phyloP scores from a whole-genome alignment of 2,888 invertebrate species.

The Mesorhabditis sp. region DNA sequence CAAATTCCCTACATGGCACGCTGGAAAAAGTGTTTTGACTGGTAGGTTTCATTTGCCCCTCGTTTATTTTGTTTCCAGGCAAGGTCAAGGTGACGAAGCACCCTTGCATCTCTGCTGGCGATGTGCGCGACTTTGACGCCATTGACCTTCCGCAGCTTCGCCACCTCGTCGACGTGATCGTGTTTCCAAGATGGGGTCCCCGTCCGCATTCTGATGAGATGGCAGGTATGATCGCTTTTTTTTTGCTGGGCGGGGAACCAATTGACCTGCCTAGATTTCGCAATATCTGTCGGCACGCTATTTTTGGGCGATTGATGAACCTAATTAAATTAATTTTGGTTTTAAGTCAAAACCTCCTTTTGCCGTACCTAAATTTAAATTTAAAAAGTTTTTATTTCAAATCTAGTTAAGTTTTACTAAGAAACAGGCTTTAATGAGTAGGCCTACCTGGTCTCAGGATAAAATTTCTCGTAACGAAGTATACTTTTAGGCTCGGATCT shows the following conservation, averaged over 20 bases:
- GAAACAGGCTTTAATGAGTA: too few species aligned
- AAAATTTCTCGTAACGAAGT: too few species aligned
- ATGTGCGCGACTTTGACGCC: conserved; percentile 56
- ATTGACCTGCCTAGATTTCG: too few species aligned
- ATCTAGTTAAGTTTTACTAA: too few species aligned
- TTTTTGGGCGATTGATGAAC: too few species aligned
- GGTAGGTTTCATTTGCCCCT: too few species aligned
- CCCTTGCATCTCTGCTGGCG: conserved; percentile 61
- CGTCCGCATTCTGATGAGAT: conserved; percentile 61
- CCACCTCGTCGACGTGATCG: conserved; percentile 58
- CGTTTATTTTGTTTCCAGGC: conserved; percentile 16
- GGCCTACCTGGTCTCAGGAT: too few species aligned
- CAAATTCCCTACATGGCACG: conserved; percentile 12
- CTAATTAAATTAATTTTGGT: not conserved
- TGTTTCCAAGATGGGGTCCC: conserved; percentile 58
- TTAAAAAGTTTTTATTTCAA: too few species aligned
- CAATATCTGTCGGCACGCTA: too few species aligned
- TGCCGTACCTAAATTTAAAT: too few species aligned
- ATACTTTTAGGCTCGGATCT: conserved; percentile 57
- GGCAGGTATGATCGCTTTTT: conserved; percentile 46
- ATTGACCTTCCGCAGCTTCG: conserved; percentile 42
- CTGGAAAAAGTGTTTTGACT: conserved; percentile 15
- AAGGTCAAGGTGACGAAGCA: conserved; percentile 59
- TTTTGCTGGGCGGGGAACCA: too few species aligned
- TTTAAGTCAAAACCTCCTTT: not conserved